phyloP scores from a whole-genome alignment of 2,113 vertebrate species.

The Melanotaenia duboulayi region DNA sequence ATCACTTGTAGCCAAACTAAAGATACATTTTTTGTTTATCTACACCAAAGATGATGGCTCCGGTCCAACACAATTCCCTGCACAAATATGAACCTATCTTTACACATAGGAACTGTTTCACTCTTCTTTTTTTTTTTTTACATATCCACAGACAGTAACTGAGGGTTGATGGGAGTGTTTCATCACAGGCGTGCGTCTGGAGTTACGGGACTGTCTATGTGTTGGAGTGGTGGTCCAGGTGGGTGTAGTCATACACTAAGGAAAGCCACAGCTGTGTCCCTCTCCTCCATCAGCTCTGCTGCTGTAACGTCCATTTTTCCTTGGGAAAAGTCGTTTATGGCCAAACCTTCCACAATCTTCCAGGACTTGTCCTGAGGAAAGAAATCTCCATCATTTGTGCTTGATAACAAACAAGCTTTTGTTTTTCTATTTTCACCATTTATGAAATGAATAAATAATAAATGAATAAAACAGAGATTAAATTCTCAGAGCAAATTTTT shows the following conservation, averaged over 20 bases:
- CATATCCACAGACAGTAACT: conserved; percentile 31
- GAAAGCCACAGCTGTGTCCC: conserved; percentile 92
- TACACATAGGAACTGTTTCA: conserved; percentile 43
- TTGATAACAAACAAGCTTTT: too few relatives aligned
- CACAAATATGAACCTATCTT: conserved; percentile 39
- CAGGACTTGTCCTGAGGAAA: conserved; percentile 88
- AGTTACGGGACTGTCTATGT: conserved; percentile 78
- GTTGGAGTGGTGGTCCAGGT: conserved; percentile 44
- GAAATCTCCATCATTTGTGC: not conserved
- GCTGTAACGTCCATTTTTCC: conserved; percentile 93
- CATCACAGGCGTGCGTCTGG: conserved; percentile 88
- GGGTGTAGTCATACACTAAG: conserved; percentile 87
- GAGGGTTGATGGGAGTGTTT: conserved; percentile 61
- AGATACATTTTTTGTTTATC: conserved; percentile 3
- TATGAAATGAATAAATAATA: not conserved
- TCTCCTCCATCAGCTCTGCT: conserved; percentile 92
- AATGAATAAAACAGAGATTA: too few relatives aligned
- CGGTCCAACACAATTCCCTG: not conserved
- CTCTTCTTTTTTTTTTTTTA: not conserved
- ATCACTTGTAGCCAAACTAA: conserved; percentile 1
- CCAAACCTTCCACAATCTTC: conserved; percentile 92
- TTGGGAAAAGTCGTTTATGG: conserved; percentile 91
- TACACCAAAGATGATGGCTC: not conserved
- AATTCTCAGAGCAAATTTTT: too few relatives aligned
- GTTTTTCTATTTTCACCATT: not conserved